A percentile compares a stretch with the other conserved stretches of the same genome.
phyloP scores from a whole-genome alignment of 2,113 vertebrate species.

The Lutjanus erythropterus region DNA sequence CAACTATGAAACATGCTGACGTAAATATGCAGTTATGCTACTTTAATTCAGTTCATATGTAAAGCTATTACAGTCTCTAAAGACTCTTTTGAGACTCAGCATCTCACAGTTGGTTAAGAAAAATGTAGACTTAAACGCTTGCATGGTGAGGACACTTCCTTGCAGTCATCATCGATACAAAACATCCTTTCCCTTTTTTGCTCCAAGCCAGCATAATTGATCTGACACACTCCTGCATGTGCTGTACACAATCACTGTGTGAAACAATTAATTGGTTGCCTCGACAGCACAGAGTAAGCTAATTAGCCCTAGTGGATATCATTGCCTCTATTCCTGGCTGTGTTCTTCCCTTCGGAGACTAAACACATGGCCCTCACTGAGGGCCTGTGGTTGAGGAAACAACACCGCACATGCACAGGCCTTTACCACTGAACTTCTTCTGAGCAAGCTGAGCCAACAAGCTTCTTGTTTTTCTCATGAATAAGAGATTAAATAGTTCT shows the following conservation, averaged over 20 bases:
- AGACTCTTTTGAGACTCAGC: not conserved
- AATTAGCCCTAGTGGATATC: constrained; percentile 58
- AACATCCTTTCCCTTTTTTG: not conserved
- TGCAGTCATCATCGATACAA: constrained; percentile 17
- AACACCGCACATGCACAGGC: constrained; percentile 29
- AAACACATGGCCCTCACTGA: constrained; percentile 25
- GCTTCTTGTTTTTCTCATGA: constrained; percentile 75
- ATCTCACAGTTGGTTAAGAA: not conserved
- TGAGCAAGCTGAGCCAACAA: constrained; percentile 45
- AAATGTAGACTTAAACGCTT: not conserved
- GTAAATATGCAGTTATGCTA: not conserved
- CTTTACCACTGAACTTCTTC: constrained; percentile 42
- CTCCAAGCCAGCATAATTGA: constrained; percentile 5
- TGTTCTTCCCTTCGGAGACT: constrained; percentile 47
- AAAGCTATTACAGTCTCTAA: constrained; percentile 15
- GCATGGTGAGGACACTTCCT: not conserved
- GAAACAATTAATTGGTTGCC: constrained; percentile 53
- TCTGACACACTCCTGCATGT: constrained; percentile 9
- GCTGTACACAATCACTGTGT: constrained; percentile 18
- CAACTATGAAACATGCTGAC: constrained; percentile 7
- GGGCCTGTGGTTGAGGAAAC: constrained; percentile 32
- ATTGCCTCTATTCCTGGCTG: constrained; percentile 32
- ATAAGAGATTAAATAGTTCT: constrained; percentile 69
- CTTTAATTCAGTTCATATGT: constrained; percentile 5
- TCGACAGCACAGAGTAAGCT: constrained; percentile 24